Evolutionary conservation across 1,140 invertebrate genomes (phyloP).

Genomic region (Branchinecta lindahli): DNA sequence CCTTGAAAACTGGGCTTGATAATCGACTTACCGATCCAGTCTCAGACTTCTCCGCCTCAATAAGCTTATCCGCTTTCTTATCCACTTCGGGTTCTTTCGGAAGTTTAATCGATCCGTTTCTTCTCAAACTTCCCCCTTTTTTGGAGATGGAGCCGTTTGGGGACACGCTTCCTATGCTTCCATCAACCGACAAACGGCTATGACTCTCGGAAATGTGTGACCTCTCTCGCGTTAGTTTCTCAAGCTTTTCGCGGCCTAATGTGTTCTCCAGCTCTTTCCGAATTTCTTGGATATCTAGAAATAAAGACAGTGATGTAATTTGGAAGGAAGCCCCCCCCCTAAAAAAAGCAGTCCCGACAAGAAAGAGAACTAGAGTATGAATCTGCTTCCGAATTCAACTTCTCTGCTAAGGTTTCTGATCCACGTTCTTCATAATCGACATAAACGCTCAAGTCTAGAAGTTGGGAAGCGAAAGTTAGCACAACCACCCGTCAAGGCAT

Average conservation of each 20-base stretch:
- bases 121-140: constrained; percentile 26
- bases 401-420: too few species aligned
- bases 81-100: not conserved
- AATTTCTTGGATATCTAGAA: not conserved
- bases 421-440: too few species aligned
- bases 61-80: constrained; percentile 49
- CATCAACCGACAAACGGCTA: not conserved
- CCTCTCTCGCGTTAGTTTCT: not conserved
- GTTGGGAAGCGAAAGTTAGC: too few species aligned
- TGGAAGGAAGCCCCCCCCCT: too few species aligned
- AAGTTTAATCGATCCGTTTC: constrained; percentile 28
- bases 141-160: not conserved
- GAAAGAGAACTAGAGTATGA: too few species aligned
- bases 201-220: not conserved
- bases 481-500: too few species aligned
- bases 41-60: constrained; percentile 74
- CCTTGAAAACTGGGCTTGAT: too few species aligned
- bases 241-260: not conserved
- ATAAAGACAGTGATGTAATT: not conserved
- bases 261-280: not conserved
- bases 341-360: too few species aligned
- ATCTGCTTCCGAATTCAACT: too few species aligned
- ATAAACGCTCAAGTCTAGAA: too few species aligned
- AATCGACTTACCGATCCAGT: constrained; percentile 59
- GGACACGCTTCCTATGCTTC: not conserved